These are phyloP conservation scores for Cyanocitta stelleri DNA, from an alignment of 2,113 vertebrate species.

Conservation along the genomic window DNA sequence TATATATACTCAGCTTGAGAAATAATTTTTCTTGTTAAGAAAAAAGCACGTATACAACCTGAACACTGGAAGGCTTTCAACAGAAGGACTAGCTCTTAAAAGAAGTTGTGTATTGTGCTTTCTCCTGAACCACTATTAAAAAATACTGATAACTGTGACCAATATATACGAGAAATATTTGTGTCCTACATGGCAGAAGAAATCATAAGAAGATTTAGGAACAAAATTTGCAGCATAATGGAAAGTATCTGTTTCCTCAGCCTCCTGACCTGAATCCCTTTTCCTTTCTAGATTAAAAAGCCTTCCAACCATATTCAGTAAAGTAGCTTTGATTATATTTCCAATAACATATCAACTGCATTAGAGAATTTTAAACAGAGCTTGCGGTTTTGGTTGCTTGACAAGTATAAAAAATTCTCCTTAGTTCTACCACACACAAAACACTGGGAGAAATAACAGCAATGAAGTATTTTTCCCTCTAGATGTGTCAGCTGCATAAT, in stretches of 20 bases:
- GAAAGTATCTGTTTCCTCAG: background rate
- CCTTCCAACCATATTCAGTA: background rate
- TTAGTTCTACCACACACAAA: background rate
- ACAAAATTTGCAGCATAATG: background rate
- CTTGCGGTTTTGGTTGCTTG: background rate
- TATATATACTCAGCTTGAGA: background rate
- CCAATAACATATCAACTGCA: background rate
- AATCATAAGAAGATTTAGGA: background rate
- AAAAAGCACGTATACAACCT: background rate
- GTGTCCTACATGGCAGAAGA: background rate
- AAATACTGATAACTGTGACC: background rate
- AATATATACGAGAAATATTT: background rate
- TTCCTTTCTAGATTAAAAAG: background rate
- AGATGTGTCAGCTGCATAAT: slow-evolving; percentile 16
- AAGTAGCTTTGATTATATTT: background rate
- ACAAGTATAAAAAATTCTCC: background rate
- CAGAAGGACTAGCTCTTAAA: background rate
- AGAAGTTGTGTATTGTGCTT: background rate
- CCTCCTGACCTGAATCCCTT: background rate
- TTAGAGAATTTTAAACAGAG: background rate
- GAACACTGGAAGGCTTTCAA: background rate
- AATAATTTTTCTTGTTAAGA: background rate
- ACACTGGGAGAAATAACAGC: slow-evolving; percentile 3
- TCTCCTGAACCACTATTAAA: background rate
- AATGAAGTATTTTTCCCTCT: background rate